Evolutionary conservation across 2,888 invertebrate genomes (phyloP).

Genomic region (Folsomia manolachei): DNA sequence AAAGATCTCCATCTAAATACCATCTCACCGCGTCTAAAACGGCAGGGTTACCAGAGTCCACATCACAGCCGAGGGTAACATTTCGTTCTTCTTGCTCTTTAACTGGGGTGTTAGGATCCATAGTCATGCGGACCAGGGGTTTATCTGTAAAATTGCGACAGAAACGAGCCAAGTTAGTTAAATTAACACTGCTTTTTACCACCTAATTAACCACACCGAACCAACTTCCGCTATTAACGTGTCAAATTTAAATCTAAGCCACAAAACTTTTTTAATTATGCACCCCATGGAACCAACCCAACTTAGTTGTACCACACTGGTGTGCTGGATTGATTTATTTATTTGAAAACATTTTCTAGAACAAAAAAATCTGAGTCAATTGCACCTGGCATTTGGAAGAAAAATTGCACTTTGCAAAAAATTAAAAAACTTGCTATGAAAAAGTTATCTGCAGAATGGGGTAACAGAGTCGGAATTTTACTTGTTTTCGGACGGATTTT

Average conservation of each 20-base stretch:
- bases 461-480: not conserved
- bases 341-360: too few relatives aligned
- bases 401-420: not conserved
- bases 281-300: not conserved
- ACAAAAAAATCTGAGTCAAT: not conserved
- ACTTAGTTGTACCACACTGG: not conserved
- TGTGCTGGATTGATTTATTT: too few relatives aligned
- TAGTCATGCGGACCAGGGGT: conserved; percentile 71
- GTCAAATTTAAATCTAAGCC: not conserved
- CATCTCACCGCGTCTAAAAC: conserved; percentile 71
- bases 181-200: too few relatives aligned
- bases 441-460: not conserved
- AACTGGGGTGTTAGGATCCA: conserved; percentile 73
- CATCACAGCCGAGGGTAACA: conserved; percentile 77
- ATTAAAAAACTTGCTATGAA: not conserved
- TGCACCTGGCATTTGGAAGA: not conserved
- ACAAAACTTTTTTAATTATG: conserved; percentile 3
- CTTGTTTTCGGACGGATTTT: not conserved
- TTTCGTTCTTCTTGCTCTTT: conserved; percentile 71
- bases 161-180: too few relatives aligned
- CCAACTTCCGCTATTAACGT: not conserved
- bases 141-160: conserved; percentile 63
- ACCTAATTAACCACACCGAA: not conserved
- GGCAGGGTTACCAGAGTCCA: conserved; percentile 74
- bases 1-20: conserved; percentile 77